Conservation (phyloP, 2,113 vertebrate species). For the Rutilus rutilus region DNA sequence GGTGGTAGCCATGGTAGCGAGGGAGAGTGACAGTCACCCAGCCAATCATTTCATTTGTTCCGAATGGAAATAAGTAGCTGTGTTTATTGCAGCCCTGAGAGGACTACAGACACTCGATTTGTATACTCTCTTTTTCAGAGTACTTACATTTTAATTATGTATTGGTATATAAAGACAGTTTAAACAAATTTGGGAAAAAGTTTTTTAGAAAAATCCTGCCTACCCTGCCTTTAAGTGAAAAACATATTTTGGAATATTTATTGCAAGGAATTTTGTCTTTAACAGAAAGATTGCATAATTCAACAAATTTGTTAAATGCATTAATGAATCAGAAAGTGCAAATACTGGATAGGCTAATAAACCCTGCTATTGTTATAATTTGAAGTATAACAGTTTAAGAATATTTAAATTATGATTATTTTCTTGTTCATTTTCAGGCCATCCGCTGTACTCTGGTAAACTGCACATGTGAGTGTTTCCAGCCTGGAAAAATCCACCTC, state of each 20-base stretch:
- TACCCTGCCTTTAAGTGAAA: no score
- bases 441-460: conserved; percentile 98
- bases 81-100: no score
- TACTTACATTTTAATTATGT: no score
- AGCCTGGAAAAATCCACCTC: conserved; percentile 98
- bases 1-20: no score
- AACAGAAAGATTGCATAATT: background rate
- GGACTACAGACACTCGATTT: no score
- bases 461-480: conserved; percentile 98
- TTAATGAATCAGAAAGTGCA: background rate
- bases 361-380: background rate
- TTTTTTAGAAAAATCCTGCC: no score
- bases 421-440: conserved; percentile 80
- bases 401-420: conserved; percentile 4
- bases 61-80: no score
- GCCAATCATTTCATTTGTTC: no score
- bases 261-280: background rate
- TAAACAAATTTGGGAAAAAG: no score
- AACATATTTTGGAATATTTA: background rate
- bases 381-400: background rate
- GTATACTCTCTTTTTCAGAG: no score
- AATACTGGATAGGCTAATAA: background rate
- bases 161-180: no score
- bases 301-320: background rate
- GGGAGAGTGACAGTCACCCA: no score